Conservation (phyloP, 92 coral and sea anemone genomes). For the Paramuricea clavata region DNA sequence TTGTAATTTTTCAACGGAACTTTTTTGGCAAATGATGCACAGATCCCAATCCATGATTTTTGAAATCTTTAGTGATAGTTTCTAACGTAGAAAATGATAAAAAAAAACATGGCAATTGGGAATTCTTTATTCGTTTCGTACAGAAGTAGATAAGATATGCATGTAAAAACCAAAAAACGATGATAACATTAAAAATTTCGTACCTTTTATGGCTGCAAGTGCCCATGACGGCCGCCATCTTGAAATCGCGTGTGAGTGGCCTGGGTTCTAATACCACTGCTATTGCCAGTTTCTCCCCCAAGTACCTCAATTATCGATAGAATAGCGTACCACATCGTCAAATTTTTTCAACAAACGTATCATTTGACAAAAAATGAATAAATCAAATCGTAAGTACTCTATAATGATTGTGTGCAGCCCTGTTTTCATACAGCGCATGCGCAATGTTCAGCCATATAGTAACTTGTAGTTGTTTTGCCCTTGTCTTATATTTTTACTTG, state of each 20-base stretch:
- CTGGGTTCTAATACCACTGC: not conserved
- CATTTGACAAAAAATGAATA: not conserved
- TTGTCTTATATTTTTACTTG: too few species aligned
- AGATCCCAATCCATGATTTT: slow-evolving; percentile 60
- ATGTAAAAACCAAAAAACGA: not conserved
- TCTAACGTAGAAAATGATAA: not conserved
- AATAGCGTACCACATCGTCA: not conserved
- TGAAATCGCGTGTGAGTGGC: not conserved
- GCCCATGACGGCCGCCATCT: slow-evolving; percentile 6
- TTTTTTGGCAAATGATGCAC: slow-evolving; percentile 56
- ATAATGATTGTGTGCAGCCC: too few species aligned
- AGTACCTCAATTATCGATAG: slow-evolving; percentile 2
- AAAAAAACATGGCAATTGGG: slow-evolving; percentile 3
- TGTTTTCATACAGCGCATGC: too few species aligned
- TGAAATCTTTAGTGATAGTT: slow-evolving; percentile 17
- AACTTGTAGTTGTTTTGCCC: not conserved
- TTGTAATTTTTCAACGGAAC: slow-evolving; percentile 34
- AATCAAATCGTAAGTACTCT: too few species aligned
- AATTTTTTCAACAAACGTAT: not conserved
- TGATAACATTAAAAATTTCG: not conserved
- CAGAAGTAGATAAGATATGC: not conserved
- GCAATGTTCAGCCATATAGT: too few species aligned
- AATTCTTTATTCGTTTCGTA: slow-evolving; percentile 8
- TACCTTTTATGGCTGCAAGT: slow-evolving; percentile 1
- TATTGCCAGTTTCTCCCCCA: not conserved